Evolutionary conservation across 2,888 invertebrate genomes (phyloP).

Genomic region (Phorcus lineatus): DNA sequence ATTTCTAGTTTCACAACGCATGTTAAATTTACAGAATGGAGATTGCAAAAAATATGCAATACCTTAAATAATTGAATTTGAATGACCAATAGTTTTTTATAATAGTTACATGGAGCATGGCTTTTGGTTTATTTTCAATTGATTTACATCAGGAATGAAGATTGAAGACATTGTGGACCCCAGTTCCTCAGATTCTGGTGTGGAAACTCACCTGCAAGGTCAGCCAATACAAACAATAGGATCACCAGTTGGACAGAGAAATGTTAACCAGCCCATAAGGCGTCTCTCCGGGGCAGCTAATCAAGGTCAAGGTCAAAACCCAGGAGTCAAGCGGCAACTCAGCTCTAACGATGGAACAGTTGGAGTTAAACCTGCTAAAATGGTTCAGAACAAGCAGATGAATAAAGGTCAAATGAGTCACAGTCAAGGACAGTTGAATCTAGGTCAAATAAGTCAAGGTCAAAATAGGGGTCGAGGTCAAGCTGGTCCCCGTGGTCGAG

Average conservation of each 20-base stretch:
- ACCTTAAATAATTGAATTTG: too few relatives aligned
- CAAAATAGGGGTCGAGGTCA: background rate
- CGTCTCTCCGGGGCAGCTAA: background rate
- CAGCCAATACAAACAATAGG: constrained; percentile 5
- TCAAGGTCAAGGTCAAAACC: background rate
- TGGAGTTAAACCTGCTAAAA: background rate
- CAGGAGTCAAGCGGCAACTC: background rate
- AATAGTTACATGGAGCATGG: too few relatives aligned
- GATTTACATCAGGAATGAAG: background rate
- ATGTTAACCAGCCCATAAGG: background rate
- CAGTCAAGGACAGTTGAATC: background rate
- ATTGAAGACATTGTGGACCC: constrained; percentile 17
- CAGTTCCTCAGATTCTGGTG: background rate
- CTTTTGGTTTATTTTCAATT: background rate
- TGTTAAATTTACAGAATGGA: too few relatives aligned
- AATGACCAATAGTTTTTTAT: too few relatives aligned
- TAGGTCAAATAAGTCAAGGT: background rate
- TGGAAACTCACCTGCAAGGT: background rate
- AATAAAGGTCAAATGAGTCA: background rate
- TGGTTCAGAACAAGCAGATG: background rate
- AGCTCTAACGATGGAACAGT: background rate
- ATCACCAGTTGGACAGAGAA: background rate
- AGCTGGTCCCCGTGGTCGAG: background rate
- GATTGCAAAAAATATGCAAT: too few relatives aligned
- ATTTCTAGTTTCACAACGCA: too few relatives aligned